phyloP scores from a whole-genome alignment of 2,797 vertebrate species.

The Poeciliopsis turneri region DNA sequence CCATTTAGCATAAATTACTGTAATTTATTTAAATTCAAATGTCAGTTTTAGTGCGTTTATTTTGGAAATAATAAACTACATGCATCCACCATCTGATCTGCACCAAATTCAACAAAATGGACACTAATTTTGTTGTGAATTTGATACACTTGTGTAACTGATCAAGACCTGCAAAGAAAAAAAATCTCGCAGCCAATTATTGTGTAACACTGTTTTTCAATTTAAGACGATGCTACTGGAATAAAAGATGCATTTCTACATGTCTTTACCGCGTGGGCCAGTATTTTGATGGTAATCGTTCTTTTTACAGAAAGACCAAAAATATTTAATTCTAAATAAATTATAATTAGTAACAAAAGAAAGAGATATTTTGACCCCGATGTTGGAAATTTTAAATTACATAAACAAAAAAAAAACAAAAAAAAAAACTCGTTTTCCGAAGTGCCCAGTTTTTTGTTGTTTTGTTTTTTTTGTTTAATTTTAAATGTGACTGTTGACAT shows the following conservation, averaged over 20 bases:
- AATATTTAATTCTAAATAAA: slow-evolving; percentile 66
- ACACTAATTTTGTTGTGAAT: background rate
- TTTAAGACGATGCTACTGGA: background rate
- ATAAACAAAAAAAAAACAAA: background rate
- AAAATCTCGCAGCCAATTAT: background rate
- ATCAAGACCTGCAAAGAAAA: background rate
- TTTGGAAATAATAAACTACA: background rate
- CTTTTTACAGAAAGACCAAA: slow-evolving; percentile 55
- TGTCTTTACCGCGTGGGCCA: background rate
- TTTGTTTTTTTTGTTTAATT: background rate
- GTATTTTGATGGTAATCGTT: slow-evolving; percentile 56
- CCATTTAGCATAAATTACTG: background rate
- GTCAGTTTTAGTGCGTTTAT: background rate
- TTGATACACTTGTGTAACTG: background rate
- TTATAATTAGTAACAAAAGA: background rate
- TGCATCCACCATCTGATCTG: background rate
- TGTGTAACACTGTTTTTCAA: background rate
- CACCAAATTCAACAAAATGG: background rate
- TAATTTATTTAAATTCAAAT: background rate
- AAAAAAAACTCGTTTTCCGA: background rate
- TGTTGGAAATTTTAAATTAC: background rate
- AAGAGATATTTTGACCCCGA: slow-evolving; percentile 7
- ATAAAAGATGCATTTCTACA: background rate
- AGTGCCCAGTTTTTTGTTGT: background rate
- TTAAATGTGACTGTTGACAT: background rate